Evolutionary conservation across 2,888 invertebrate species (phyloP), one percentile per base, ranked within the genome.

Genomic region (Dolomedes plantarius): DNA sequence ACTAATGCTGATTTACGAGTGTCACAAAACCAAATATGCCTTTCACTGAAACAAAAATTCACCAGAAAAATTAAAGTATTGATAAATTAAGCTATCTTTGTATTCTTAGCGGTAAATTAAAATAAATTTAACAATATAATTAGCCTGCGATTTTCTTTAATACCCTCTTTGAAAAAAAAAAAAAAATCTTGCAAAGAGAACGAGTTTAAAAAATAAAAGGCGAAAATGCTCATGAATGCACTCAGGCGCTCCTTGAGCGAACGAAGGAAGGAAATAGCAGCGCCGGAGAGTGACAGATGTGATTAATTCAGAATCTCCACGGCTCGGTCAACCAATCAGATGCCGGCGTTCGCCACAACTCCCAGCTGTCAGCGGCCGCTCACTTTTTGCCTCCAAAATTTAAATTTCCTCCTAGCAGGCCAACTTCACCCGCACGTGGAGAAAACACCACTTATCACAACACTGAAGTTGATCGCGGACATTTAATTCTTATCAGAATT

Each of bases 331-430:
- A 82, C 87, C 87, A 87, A 87, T 87, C 87, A 87, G 82, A 77
- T 69, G 75, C 82, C 82, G 77, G 77, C 86, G 67, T 87, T 87
- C 86, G 29, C 78, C 85, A 85, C 79, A 86, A 72, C 76, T 81
- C 82, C 86, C 80, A 86, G 86, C 86, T 86, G 86, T 87, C 87
- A 87, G 87, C 82, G 65, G 78, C 74, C 82, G 78, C 78, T 87
- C 87, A 87, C 82, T 87, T 87, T 87, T 87, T 87, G 82, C 87
- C 87, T 82, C 87, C 87, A 87, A 87, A 87, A 87, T 87, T 87
- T 87, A 87, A 87, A 87, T 87, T 87, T 87, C 87, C 86, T 76
- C 76, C 64, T 69, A 36, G 69, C 50, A 75, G 69, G 31, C 74
- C 74, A 78, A 72, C 77, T 67, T 50, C 32, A 36, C 56, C 50